Conservation (phyloP, 2,113 vertebrate genomes). For the Zosterops japonicus region DNA sequence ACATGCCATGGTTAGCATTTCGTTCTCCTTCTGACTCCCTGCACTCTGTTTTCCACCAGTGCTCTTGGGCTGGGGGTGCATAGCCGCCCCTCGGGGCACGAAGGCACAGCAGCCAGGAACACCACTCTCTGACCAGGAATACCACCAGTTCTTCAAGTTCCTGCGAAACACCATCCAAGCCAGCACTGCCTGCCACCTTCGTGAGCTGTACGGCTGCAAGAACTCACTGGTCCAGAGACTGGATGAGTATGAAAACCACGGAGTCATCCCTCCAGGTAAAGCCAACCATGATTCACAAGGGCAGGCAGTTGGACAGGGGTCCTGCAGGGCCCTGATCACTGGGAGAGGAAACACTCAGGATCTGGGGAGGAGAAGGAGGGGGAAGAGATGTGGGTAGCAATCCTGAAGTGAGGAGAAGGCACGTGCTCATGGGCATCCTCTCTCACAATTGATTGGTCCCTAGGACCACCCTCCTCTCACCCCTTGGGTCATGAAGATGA, state of each 20-base stretch:
- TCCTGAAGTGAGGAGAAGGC: background rate
- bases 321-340: background rate
- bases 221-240: background rate
- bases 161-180: background rate
- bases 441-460: background rate
- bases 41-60: slow-evolving; percentile 8
- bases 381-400: background rate
- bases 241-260: slow-evolving; percentile 48
- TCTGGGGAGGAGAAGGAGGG: background rate
- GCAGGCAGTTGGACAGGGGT: background rate
- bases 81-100: fast-evolving
- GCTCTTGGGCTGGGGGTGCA: background rate
- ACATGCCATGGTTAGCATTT: background rate
- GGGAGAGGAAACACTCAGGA: background rate
- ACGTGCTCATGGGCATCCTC: background rate
- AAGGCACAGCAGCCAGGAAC: background rate
- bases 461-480: background rate
- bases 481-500: background rate
- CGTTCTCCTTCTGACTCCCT: background rate
- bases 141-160: slow-evolving; percentile 32
- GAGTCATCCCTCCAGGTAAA: slow-evolving; percentile 57
- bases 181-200: slow-evolving; percentile 17
- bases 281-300: background rate
- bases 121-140: slow-evolving; percentile 40
- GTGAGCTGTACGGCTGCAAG: slow-evolving; percentile 3